phyloP scores from a whole-genome alignment of 1,140 invertebrate genomes.

The Aphaenogaster rudis region DNA sequence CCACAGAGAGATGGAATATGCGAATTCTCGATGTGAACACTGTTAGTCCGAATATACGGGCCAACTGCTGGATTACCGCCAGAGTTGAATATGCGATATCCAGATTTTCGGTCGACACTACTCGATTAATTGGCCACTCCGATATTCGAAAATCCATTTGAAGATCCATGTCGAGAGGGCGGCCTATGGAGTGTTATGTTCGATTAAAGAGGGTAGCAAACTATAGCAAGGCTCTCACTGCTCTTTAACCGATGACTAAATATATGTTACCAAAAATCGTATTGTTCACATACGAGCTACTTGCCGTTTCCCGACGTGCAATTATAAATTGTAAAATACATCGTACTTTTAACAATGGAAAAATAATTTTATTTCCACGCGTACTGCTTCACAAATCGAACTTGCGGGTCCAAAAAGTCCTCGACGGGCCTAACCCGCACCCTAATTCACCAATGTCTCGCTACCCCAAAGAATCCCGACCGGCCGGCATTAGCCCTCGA shows the following conservation, averaged over 20 bases:
- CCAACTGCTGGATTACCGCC: conserved; percentile 42
- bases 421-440: conserved; percentile 37
- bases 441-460: conserved; percentile 17
- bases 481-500: conserved; percentile 36
- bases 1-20: conserved; percentile 34
- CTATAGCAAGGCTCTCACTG: conserved; percentile 11
- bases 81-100: conserved; percentile 48
- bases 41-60: background rate
- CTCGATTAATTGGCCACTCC: conserved; percentile 50
- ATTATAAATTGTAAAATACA: conserved; percentile 26
- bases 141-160: conserved; percentile 47
- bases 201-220: conserved; percentile 32
- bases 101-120: conserved; percentile 44
- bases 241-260: conserved; percentile 12
- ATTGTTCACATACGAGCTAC: background rate
- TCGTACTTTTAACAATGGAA: background rate
- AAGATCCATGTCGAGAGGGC: conserved; percentile 36
- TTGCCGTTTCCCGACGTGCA: background rate
- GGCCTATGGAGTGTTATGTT: conserved; percentile 7
- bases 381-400: background rate
- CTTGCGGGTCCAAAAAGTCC: background rate
- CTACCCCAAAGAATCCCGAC: conserved; percentile 25
- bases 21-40: conserved; percentile 34
- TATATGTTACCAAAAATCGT: background rate
- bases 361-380: conserved; percentile 17